Percentiles rank a stretch among this genome's conserved stretches.
Evolutionary conservation across 35 echinoderm and acorn worm species (phyloP).

Genomic region (Chiridota heheva): DNA sequence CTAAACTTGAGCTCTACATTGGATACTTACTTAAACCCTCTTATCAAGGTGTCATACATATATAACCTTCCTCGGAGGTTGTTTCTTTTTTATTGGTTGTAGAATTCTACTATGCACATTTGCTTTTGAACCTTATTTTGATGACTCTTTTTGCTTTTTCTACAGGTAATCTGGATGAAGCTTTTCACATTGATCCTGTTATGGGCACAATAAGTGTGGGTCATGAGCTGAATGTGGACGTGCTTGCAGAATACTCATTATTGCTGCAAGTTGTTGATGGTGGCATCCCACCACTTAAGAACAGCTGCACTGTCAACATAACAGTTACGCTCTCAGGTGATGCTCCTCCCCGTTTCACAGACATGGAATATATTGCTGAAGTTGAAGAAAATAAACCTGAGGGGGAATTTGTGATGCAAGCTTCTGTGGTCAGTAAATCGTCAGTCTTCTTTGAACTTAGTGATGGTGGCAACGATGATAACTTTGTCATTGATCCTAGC

Average conservation of each 20-base stretch:
- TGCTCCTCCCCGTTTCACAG: constrained; percentile 78
- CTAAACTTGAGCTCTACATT: too few relatives aligned
- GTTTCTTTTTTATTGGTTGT: too few relatives aligned
- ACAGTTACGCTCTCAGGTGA: constrained; percentile 89
- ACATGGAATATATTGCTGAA: constrained; percentile 73
- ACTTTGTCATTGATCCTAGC: constrained; percentile 83
- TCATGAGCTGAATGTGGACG: constrained; percentile 65
- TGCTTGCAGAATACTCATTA: constrained; percentile 70
- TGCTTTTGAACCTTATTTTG: too few relatives aligned
- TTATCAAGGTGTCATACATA: too few relatives aligned
- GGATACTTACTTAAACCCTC: too few relatives aligned
- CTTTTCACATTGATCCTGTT: constrained; percentile 74
- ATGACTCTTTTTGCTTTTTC: background rate
- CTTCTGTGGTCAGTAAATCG: constrained; percentile 66
- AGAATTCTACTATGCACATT: too few relatives aligned
- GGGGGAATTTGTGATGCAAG: constrained; percentile 61
- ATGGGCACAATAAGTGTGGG: constrained; percentile 70
- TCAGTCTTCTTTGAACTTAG: constrained; percentile 89
- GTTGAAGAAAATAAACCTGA: constrained; percentile 67
- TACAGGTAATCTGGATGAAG: constrained; percentile 84
- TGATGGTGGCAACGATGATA: constrained; percentile 57
- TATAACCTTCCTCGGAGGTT: too few relatives aligned
- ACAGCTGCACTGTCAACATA: constrained; percentile 69
- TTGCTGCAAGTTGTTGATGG: constrained; percentile 69
- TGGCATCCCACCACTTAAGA: constrained; percentile 66